Evolutionary conservation across 2,888 invertebrate genomes (phyloP), one percentile per base, ranked within the genome.

Genomic region (Meteorus cinctellus): DNA sequence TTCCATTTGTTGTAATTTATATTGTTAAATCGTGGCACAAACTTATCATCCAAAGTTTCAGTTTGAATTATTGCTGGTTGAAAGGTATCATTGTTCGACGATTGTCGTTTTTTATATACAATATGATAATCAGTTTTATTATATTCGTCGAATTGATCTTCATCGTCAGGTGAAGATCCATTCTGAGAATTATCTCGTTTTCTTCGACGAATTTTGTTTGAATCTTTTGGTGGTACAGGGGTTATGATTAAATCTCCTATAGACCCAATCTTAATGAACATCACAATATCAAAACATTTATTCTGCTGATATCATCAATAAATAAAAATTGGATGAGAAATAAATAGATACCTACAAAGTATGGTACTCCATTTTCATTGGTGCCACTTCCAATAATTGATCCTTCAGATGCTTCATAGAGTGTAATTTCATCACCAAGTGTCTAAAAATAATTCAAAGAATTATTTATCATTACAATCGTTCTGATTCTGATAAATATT

Each of bases 361-460:
- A 68, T 51, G n/a, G 24, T 4, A 16, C 19, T 1, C 68, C 68
- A 68, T 68, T 68, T 48, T 45, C 19, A 68, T 68, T 31, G 16
- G 1, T 31, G n/a, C 31, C 14, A 31, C 27, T 48, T 19, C 68
- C 68, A 68, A 68, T 29, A 29, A 68, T 55, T 31, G 68, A 29
- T 1, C 29, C 51, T 6, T 68, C n/a, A 6, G 8, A 14, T 31
- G 68, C 51, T 27, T 68, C 16, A 68, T 51, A 68, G 3, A 68
- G 29, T n/a, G 24, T n/a, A 29, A 51, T 16, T 31, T 68, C 51
- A 27, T 51, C 16, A 31, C 51, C 29, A 45, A 68, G 45, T 27
- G 29, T 68, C 68, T 68, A 24, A n/a, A 29, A 55, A n/a, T 24
- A 34, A 2, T 1, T 34, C 34, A 0, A 68, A 31, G 51, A 51